A percentile compares a stretch with the other conserved stretches of the same genome.
phyloP scores from a whole-genome alignment of 1,140 invertebrate species.

The Brachionus paranguensis region DNA sequence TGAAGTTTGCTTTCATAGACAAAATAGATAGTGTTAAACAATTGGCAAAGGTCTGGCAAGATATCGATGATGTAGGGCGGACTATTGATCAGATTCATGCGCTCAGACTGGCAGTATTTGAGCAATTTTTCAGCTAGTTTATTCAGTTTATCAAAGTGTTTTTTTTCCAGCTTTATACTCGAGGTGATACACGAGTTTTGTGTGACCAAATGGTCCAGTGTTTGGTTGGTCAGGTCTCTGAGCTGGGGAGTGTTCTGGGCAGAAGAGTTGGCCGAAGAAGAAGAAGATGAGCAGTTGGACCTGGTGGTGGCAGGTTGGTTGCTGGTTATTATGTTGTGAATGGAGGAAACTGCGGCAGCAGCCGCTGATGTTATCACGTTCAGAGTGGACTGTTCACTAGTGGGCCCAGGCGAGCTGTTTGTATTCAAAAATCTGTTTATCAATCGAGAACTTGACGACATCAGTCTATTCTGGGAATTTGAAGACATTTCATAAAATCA shows the following conservation, averaged over 20 bases:
- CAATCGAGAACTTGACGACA: background rate
- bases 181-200: conserved; percentile 7
- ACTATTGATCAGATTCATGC: conserved; percentile 97
- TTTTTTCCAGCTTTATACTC: conserved; percentile 7
- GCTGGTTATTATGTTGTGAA: conserved; percentile 14
- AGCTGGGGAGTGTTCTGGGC: conserved; percentile 14
- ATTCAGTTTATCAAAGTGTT: conserved; percentile 21
- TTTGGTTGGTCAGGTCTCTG: background rate
- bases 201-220: background rate
- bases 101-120: conserved; percentile 16
- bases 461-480: background rate
- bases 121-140: conserved; percentile 33
- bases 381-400: background rate
- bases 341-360: background rate
- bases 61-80: conserved; percentile 99
- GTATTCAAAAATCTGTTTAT: background rate
- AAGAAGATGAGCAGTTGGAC: conserved; percentile 26
- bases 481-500: background rate
- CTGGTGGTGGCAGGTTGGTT: background rate
- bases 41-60: conserved; percentile 95
- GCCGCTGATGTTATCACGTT: conserved; percentile 25
- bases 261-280: background rate
- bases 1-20: conserved; percentile 93
- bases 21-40: conserved; percentile 82
- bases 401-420: background rate